A percentile compares a stretch with the other conserved stretches of the same genome.
Evolutionary conservation across 2,113 vertebrate species (phyloP).

Genomic region (Formicarius rufipectus): DNA sequence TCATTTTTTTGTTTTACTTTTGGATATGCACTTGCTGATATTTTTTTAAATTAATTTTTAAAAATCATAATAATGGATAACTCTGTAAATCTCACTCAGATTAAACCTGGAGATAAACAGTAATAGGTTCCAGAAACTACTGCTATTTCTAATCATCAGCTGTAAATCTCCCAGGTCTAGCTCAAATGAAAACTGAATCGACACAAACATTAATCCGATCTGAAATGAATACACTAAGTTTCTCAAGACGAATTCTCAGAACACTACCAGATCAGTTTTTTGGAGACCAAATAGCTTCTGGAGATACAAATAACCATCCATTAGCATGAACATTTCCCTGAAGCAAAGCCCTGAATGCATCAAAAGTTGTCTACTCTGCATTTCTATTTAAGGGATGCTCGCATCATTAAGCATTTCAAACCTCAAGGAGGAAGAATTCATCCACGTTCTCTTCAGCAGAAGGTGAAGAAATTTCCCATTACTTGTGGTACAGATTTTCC

Average conservation of each 20-base stretch:
- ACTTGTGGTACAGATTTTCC: neutral
- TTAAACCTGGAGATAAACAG: neutral
- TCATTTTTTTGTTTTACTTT: neutral
- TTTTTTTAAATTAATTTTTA: neutral
- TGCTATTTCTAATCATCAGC: neutral
- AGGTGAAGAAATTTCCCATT: neutral
- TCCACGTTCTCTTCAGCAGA: neutral
- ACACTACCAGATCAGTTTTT: neutral
- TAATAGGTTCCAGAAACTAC: neutral
- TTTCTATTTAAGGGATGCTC: neutral
- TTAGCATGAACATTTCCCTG: neutral
- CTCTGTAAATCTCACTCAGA: neutral
- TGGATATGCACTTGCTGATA: neutral
- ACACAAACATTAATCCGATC: neutral
- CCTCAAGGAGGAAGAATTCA: neutral
- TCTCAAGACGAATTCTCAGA: neutral
- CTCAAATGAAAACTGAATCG: neutral
- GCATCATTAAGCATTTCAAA: neutral
- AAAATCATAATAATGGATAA: neutral
- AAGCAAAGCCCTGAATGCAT: neutral
- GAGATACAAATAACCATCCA: neutral
- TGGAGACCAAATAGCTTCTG: neutral
- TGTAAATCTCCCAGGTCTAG: neutral
- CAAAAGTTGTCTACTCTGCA: neutral
- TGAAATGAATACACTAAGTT: neutral